Conservation (phyloP, 2,797 vertebrate species). For the Pipistrellus kuhlii region DNA sequence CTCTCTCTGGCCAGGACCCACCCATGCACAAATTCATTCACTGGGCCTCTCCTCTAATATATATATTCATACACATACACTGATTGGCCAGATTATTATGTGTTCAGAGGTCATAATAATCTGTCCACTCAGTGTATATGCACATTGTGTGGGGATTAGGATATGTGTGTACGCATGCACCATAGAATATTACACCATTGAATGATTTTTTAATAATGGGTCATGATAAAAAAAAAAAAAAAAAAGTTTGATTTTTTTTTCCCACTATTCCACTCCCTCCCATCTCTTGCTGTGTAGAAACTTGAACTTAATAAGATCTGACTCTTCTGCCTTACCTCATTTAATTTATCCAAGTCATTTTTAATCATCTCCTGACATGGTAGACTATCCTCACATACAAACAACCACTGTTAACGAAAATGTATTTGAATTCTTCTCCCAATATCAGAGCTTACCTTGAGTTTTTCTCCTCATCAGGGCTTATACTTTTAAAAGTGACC, state of each 20-base stretch:
- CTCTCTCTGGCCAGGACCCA: too few species aligned
- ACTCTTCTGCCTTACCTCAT: neutral
- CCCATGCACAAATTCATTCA: too few species aligned
- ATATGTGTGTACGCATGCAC: neutral
- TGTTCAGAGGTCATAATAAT: too few species aligned
- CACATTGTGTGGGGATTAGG: neutral
- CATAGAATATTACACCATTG: neutral
- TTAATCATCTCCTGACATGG: neutral
- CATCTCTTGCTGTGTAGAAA: neutral
- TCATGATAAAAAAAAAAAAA: slow-evolving; percentile 4
- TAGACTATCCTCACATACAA: slow-evolving; percentile 4
- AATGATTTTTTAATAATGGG: slow-evolving; percentile 1
- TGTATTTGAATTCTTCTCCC: neutral
- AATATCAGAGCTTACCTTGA: neutral
- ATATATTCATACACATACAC: too few species aligned
- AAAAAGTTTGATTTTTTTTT: neutral
- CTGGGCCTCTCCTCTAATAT: too few species aligned
- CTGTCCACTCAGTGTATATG: too few species aligned
- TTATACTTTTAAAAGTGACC: neutral
- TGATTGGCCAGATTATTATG: too few species aligned
- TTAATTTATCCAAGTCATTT: slow-evolving; percentile 34
- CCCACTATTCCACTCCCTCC: neutral
- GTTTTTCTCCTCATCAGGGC: neutral
- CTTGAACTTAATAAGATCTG: neutral
- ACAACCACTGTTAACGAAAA: neutral